These are phyloP conservation scores for Tyto alba DNA, from an alignment of 2,113 vertebrate genomes.

Conservation along the genomic window DNA sequence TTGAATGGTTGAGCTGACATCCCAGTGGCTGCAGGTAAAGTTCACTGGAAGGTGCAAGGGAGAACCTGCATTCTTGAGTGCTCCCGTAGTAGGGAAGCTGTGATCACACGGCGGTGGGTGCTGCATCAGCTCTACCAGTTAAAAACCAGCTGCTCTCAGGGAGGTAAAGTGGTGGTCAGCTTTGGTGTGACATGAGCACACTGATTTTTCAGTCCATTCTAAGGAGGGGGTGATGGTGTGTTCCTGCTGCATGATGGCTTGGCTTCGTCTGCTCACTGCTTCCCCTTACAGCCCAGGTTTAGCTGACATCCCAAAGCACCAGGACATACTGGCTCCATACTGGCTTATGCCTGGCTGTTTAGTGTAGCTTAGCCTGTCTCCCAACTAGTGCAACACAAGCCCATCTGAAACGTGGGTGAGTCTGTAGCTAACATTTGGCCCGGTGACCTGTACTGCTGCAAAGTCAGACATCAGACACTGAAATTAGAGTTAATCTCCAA, in stretches of 20 bases:
- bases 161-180: background rate
- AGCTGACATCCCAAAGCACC: background rate
- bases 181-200: background rate
- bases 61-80: background rate
- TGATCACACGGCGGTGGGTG: fast-evolving
- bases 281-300: background rate
- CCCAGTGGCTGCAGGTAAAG: background rate
- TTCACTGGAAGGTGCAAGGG: background rate
- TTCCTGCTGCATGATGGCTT: background rate
- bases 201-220: background rate
- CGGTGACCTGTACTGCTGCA: background rate
- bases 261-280: background rate
- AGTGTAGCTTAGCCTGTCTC: background rate
- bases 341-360: background rate
- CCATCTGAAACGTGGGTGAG: fast-evolving
- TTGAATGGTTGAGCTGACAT: background rate
- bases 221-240: fast-evolving
- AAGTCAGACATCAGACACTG: background rate
- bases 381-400: background rate
- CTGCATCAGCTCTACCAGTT: background rate
- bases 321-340: background rate
- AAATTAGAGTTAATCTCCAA: background rate
- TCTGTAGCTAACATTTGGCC: background rate
- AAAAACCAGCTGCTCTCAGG: background rate
- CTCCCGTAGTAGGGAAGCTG: background rate